Percentiles rank a stretch among this genome's conserved stretches.
Evolutionary conservation across 2,113 vertebrate genomes (phyloP).

Genomic region (Cyanoramphus novaezelandiae): DNA sequence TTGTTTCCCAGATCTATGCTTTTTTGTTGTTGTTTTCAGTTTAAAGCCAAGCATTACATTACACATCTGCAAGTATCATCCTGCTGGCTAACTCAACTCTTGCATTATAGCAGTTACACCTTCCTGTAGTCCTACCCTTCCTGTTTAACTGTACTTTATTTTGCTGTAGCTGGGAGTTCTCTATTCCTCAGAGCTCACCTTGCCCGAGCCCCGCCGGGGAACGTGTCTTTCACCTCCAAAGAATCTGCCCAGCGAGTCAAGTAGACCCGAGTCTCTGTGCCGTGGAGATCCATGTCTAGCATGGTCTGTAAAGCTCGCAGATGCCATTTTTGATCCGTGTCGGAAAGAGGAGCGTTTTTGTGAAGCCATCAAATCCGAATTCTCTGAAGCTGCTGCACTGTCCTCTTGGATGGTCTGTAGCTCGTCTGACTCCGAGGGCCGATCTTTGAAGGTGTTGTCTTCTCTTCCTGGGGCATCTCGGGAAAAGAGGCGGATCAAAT

Average conservation of each 20-base stretch:
- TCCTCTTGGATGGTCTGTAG: constrained; percentile 97
- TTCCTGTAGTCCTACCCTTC: constrained; percentile 44
- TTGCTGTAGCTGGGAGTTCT: constrained; percentile 48
- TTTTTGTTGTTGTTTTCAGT: background rate
- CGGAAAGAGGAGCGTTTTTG: constrained; percentile 84
- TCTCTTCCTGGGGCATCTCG: constrained; percentile 98
- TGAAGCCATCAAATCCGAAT: constrained; percentile 86
- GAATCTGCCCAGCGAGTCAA: constrained; percentile 96
- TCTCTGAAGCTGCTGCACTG: constrained; percentile 84
- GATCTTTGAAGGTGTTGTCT: constrained; percentile 99
- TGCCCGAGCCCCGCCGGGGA: constrained; percentile 88
- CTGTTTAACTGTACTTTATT: constrained; percentile 21
- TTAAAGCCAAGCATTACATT: background rate
- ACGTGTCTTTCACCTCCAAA: constrained; percentile 92
- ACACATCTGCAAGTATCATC: background rate
- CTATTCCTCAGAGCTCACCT: constrained; percentile 91
- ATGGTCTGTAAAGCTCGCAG: constrained; percentile 90
- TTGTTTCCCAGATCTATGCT: background rate
- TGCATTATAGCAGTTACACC: constrained; percentile 33
- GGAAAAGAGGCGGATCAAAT: constrained; percentile 99
- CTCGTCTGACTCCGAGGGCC: constrained; percentile 97
- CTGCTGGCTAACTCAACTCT: constrained; percentile 61
- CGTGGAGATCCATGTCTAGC: constrained; percentile 82
- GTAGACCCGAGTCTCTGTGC: constrained; percentile 90
- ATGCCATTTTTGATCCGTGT: constrained; percentile 87